Evolutionary conservation across 2,797 vertebrate species (phyloP).

Genomic region (Myotis planiceps): DNA sequence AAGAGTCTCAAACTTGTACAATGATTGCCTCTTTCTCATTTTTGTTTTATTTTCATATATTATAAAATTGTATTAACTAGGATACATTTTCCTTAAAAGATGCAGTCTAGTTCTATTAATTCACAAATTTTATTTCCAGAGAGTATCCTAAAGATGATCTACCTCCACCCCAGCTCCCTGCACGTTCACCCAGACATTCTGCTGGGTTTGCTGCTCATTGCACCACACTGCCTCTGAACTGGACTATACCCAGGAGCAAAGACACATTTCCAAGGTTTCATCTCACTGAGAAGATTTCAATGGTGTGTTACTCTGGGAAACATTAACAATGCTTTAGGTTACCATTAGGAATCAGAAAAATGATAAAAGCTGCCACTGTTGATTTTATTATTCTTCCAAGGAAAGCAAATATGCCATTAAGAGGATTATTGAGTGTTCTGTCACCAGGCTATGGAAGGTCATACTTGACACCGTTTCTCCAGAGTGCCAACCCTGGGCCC

Average conservation of each 20-base stretch:
- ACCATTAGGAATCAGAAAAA: not conserved
- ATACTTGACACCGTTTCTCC: not conserved
- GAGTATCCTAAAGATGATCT: not conserved
- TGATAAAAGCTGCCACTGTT: not conserved
- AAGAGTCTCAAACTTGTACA: not conserved
- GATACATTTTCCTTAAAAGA: not conserved
- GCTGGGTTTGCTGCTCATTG: not conserved
- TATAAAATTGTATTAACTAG: not conserved
- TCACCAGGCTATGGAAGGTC: not conserved
- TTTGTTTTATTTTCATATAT: not conserved
- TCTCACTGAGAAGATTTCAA: not conserved
- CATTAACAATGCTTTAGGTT: not conserved
- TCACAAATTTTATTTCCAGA: not conserved
- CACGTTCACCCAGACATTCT: too few relatives aligned
- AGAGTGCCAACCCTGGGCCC: too few relatives aligned
- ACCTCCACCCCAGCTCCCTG: too few relatives aligned
- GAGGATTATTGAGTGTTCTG: not conserved
- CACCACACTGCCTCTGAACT: not conserved
- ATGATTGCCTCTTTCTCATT: not conserved
- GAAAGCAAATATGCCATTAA: not conserved
- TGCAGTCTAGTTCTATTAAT: not conserved
- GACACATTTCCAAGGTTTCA: not conserved
- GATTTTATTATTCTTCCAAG: not conserved
- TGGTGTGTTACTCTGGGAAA: not conserved
- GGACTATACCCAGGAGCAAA: not conserved